Evolutionary conservation across 2,888 invertebrate species (phyloP).

Genomic region (Prosopocoilus inquinatus): DNA sequence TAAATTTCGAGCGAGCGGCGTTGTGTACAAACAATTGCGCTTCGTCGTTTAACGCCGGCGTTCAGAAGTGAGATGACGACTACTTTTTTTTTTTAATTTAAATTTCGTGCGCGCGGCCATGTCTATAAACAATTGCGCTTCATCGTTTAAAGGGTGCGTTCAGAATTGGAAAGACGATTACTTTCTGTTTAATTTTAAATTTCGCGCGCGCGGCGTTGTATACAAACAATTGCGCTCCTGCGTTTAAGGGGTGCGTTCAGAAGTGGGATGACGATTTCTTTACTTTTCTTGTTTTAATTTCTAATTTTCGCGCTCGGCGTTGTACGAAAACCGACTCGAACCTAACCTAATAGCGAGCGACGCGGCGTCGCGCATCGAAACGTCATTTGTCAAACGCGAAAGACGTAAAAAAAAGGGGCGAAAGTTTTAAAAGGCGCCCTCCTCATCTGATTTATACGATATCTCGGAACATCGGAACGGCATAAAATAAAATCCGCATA

Average conservation of each 20-base stretch:
- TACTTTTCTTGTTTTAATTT: background rate
- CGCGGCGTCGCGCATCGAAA: conserved; percentile 5
- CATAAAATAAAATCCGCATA: conserved; percentile 30
- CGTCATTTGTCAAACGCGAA: too few relatives aligned
- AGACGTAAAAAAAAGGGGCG: too few relatives aligned
- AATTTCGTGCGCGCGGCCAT: background rate
- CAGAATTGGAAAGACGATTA: background rate
- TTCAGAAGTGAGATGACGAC: background rate
- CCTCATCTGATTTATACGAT: conserved; percentile 37
- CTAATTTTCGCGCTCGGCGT: background rate
- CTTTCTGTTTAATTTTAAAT: background rate
- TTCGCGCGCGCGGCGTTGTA: background rate
- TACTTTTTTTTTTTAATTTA: background rate
- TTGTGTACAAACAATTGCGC: background rate
- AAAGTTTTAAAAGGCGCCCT: too few relatives aligned
- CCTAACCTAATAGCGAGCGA: background rate
- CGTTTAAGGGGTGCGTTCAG: background rate
- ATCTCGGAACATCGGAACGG: too few relatives aligned
- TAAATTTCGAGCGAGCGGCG: background rate
- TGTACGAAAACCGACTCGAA: too few relatives aligned
- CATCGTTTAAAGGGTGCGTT: background rate
- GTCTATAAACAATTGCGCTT: background rate
- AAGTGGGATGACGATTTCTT: background rate
- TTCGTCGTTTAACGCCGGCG: background rate
- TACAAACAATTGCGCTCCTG: background rate